Base-by-base conservation (phyloP, 1,140 invertebrate genomes). In the Lethrus apterus region DNA sequence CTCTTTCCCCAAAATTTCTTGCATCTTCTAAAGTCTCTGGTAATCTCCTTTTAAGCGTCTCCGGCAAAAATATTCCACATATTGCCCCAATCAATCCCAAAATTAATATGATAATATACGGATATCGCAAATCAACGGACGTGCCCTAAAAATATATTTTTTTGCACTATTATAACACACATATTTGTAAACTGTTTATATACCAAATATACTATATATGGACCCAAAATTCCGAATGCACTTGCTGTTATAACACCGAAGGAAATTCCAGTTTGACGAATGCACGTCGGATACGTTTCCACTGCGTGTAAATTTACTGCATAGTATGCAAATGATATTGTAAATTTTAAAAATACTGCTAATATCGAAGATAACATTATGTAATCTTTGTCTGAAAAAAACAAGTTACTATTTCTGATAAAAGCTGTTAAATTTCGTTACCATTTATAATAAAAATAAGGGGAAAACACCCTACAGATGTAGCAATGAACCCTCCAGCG, bases 181-280 rank as follows among this genome's bases (percentile, higher is more conserved):
- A 29, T 29, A 9, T 17, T 14, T 8, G 1, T 7, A 29, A 8
- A 11, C 1, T 7, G 8, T 4, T 3, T 13, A 64, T 69, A 75
- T 73, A 85, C 85, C 64, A 83, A 65, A 58, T 81, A 80, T 3
- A 84, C 75, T 26, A 89, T 70, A 57, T 86, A 86, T 0, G 86
- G 84, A 0, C 79, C 78, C 7, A 85, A 43, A 9, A 81, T 77
- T 35, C 74, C 71, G 21, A 76, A 67, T 14, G 66, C 58, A 56
- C 75, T 77, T 8, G 74, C 74, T 29, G 77, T 60, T 36, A 81
- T 72, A 50, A 75, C 74, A 30, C 78, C 76, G 49, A 83, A 59
- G 1, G 78, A 73, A 57, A 76, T 74, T 36, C 80, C 82, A 13
- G 78, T 75, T 52, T 82, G 78, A 3, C 82, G 65, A 15, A 84